phyloP scores from a whole-genome alignment of 2,888 invertebrate species.

The Temnothorax rugatulus region DNA sequence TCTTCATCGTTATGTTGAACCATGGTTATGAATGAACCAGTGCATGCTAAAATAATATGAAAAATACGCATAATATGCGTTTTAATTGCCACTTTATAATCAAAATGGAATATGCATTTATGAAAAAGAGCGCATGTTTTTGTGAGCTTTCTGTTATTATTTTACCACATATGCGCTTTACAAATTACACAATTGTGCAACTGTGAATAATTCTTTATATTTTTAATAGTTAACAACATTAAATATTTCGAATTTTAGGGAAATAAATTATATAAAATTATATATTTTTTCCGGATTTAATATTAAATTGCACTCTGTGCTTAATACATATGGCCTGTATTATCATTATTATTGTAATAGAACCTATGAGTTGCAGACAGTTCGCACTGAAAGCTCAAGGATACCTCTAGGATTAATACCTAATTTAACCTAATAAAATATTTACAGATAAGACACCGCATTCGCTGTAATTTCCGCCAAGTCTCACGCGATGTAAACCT shows the following conservation, averaged over 20 bases:
- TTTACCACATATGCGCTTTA: neutral
- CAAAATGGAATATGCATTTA: neutral
- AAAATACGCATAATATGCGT: neutral
- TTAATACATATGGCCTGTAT: conserved; percentile 1
- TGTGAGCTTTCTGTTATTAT: conserved; percentile 14
- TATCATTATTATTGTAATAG: conserved; percentile 23
- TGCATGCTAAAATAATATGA: neutral
- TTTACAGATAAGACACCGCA: conserved; percentile 37
- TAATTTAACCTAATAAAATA: conserved; percentile 41
- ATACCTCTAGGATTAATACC: conserved; percentile 36
- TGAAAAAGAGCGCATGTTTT: neutral
- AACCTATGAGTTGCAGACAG: conserved; percentile 2
- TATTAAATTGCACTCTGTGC: neutral
- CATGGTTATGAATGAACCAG: neutral
- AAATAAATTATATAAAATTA: conserved; percentile 5
- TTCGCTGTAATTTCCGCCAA: conserved; percentile 36
- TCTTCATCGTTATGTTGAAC: neutral
- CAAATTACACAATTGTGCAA: conserved; percentile 15
- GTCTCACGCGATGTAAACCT: conserved; percentile 34
- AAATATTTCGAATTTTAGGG: neutral
- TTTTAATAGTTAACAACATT: neutral
- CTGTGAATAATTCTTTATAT: neutral
- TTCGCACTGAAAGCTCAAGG: neutral
- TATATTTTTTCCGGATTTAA: conserved; percentile 4
- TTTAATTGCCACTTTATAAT: conserved; percentile 6